These are phyloP conservation scores for Hoplostethus atlanticus DNA, from an alignment of 2,797 vertebrate species.

Conservation along the genomic window DNA sequence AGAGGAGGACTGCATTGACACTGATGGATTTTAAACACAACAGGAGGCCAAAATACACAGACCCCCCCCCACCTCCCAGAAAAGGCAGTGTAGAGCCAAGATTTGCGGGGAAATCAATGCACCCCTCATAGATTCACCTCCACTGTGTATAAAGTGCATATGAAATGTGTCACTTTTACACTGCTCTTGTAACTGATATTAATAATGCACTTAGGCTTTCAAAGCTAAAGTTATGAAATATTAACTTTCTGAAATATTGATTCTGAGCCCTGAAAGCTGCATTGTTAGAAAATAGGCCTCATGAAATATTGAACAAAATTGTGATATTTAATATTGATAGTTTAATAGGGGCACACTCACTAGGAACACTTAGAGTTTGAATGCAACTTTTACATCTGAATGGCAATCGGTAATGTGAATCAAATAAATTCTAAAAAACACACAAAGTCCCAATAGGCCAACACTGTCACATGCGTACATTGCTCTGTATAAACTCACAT, in stretches of 20 bases:
- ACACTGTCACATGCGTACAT: conserved; percentile 33
- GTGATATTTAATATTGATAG: conserved; percentile 78
- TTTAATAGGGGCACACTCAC: conserved; percentile 69
- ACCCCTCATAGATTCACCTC: conserved; percentile 64
- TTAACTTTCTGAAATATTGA: conserved; percentile 83
- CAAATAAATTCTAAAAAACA: conserved; percentile 13
- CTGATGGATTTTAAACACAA: conserved; percentile 67
- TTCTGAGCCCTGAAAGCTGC: conserved; percentile 75
- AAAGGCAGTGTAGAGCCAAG: conserved; percentile 25
- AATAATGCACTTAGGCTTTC: conserved; percentile 83
- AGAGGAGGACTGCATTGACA: conserved; percentile 29
- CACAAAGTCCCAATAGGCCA: conserved; percentile 5
- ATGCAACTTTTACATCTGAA: conserved; percentile 40
- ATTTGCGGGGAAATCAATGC: conserved; percentile 51
- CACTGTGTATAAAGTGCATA: conserved; percentile 64
- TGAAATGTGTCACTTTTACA: conserved; percentile 74
- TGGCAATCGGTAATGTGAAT: conserved; percentile 19
- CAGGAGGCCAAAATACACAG: conserved; percentile 45
- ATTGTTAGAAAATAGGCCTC: conserved; percentile 82
- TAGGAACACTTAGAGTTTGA: conserved; percentile 32
- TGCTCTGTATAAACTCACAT: conserved; percentile 19
- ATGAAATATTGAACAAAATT: conserved; percentile 79
- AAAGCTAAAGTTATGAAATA: conserved; percentile 80
- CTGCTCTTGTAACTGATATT: conserved; percentile 68
- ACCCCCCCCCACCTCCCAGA: background rate